Conservation (phyloP, 2,888 invertebrate species). For the Alitta virens region DNA sequence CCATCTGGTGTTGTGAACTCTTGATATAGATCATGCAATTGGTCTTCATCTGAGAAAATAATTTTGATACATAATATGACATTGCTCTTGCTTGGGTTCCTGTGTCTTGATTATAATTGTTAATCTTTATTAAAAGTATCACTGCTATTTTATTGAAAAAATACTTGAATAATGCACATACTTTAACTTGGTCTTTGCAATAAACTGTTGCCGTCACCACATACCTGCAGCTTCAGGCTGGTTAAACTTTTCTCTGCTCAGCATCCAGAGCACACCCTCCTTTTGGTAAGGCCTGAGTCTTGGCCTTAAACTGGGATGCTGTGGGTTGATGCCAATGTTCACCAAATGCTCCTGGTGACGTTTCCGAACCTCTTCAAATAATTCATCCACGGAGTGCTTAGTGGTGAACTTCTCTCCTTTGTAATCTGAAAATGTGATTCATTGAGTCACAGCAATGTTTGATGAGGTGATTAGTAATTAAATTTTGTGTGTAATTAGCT, state of each 20-base stretch:
- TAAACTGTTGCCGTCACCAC: background rate
- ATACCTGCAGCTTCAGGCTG: background rate
- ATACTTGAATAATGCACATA: too few species aligned
- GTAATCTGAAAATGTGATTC: background rate
- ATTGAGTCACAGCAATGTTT: background rate
- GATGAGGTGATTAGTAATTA: background rate
- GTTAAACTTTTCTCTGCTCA: slow-evolving; percentile 61
- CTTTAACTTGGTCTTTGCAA: too few species aligned
- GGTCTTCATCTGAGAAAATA: slow-evolving; percentile 12
- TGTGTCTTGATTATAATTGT: too few species aligned
- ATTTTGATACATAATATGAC: too few species aligned
- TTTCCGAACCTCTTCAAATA: slow-evolving; percentile 45
- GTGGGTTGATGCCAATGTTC: slow-evolving; percentile 30
- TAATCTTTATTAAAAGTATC: too few species aligned
- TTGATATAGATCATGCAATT: slow-evolving; percentile 49
- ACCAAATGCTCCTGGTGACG: slow-evolving; percentile 31
- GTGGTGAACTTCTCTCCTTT: background rate
- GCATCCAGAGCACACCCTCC: slow-evolving; percentile 70
- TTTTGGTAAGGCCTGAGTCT: slow-evolving; percentile 67
- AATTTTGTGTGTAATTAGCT: too few species aligned
- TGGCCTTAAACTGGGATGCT: slow-evolving; percentile 60
- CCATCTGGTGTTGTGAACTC: slow-evolving; percentile 46
- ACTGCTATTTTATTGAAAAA: too few species aligned
- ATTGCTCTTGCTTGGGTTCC: too few species aligned
- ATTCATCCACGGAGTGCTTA: slow-evolving; percentile 49